Conservation (phyloP, 2,113 vertebrate species). For the Etheostoma cragini region DNA sequence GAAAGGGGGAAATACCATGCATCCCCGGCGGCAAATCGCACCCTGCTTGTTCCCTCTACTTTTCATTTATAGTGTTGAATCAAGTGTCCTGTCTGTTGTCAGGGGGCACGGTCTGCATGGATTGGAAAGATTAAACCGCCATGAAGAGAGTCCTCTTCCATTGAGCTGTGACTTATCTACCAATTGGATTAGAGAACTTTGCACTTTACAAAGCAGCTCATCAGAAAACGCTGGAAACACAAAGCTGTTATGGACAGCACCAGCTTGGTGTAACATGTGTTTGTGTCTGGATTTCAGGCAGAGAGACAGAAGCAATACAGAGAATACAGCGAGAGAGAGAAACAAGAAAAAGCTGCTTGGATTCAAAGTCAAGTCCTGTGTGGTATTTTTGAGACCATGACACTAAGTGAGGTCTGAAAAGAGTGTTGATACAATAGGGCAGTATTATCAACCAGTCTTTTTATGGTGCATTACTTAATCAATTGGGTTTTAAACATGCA, state of each 20-base stretch:
- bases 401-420: conserved; percentile 1
- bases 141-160: conserved; percentile 52
- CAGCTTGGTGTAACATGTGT: conserved; percentile 28
- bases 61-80: conserved; percentile 6
- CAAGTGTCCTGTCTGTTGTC: conserved; percentile 31
- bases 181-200: conserved; percentile 66
- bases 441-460: conserved; percentile 28
- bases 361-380: conserved; percentile 22
- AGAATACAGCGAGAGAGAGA: neutral
- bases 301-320: conserved; percentile 3
- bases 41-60: neutral
- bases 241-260: conserved; percentile 56
- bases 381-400: conserved; percentile 29
- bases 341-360: neutral
- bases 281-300: conserved; percentile 46
- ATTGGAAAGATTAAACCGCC: conserved; percentile 63
- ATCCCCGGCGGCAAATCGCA: too few species aligned
- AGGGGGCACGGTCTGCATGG: conserved; percentile 41
- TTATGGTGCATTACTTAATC: conserved; percentile 45
- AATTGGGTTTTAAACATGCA: conserved; percentile 51
- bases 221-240: conserved; percentile 57
- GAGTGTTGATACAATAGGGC: conserved; percentile 22
- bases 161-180: conserved; percentile 61
- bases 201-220: conserved; percentile 71
- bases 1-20: too few species aligned